phyloP scores from a whole-genome alignment of 2,797 vertebrate genomes.

The Iguana delicatissima region DNA sequence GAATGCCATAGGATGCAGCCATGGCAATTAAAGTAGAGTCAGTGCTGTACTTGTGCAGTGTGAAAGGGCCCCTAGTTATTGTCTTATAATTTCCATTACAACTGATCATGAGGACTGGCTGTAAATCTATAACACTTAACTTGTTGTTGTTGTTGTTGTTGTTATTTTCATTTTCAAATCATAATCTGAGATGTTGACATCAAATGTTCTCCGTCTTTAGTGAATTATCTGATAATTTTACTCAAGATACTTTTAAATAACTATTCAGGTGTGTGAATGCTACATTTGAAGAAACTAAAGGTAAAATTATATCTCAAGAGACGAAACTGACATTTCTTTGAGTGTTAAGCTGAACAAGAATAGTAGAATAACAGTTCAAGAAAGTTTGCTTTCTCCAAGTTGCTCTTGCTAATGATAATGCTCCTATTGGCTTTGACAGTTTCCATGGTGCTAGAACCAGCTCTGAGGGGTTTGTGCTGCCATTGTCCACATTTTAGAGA shows the following conservation, averaged over 20 bases:
- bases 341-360: slow-evolving; percentile 50
- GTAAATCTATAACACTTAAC: neutral
- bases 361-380: slow-evolving; percentile 56
- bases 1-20: no score
- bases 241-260: neutral
- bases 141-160: neutral
- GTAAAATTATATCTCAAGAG: slow-evolving; percentile 3
- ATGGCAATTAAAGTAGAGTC: no score
- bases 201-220: neutral
- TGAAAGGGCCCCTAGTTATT: neutral
- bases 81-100: neutral
- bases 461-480: slow-evolving; percentile 50
- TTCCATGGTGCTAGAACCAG: slow-evolving; percentile 61
- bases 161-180: no score
- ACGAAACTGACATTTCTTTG: neutral
- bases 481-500: slow-evolving; percentile 61
- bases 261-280: neutral
- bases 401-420: slow-evolving; percentile 45
- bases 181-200: neutral
- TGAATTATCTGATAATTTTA: neutral
- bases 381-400: slow-evolving; percentile 48
- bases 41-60: no score
- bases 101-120: neutral
- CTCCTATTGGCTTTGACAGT: slow-evolving; percentile 63
- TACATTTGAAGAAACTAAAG: slow-evolving; percentile 28